These are phyloP conservation scores for Tupaia tana DNA, from an alignment of 2,113 vertebrate genomes.

Conservation along the genomic window DNA sequence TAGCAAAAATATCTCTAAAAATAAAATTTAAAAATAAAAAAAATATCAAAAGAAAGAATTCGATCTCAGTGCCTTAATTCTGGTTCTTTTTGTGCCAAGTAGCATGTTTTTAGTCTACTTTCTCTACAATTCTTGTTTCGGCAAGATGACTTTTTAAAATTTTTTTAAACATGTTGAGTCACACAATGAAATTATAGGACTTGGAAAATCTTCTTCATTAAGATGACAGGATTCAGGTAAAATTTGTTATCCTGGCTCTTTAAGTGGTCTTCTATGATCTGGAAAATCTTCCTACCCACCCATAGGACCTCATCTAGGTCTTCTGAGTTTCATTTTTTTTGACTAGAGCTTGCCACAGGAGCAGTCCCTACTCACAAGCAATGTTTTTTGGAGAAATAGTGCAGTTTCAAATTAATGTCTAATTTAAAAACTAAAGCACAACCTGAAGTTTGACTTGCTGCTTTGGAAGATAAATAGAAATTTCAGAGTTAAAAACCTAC, in stretches of 20 bases:
- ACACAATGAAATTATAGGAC: not conserved
- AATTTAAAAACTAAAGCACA: conserved; percentile 23
- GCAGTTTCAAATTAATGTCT: not conserved
- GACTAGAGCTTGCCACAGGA: not conserved
- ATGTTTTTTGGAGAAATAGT: not conserved
- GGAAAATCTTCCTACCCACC: not conserved
- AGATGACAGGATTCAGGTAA: not conserved
- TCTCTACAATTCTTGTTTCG: not conserved
- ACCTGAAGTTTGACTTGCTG: not conserved
- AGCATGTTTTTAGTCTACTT: not conserved
- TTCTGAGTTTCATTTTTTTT: not conserved
- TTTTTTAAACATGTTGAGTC: not conserved
- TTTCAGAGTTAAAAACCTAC: not conserved
- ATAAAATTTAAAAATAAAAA: no score
- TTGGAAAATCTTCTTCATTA: not conserved
- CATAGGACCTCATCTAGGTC: not conserved
- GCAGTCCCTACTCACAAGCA: not conserved
- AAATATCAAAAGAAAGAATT: not conserved
- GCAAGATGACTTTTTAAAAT: not conserved
- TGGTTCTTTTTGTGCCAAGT: not conserved
- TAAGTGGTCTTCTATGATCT: not conserved
- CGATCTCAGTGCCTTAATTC: not conserved
- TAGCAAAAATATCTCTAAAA: no score
- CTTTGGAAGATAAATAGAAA: not conserved
- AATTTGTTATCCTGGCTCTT: not conserved